Evolutionary conservation across 2,113 vertebrate species (phyloP).

Genomic region (Gasterosteus aculeatus): DNA sequence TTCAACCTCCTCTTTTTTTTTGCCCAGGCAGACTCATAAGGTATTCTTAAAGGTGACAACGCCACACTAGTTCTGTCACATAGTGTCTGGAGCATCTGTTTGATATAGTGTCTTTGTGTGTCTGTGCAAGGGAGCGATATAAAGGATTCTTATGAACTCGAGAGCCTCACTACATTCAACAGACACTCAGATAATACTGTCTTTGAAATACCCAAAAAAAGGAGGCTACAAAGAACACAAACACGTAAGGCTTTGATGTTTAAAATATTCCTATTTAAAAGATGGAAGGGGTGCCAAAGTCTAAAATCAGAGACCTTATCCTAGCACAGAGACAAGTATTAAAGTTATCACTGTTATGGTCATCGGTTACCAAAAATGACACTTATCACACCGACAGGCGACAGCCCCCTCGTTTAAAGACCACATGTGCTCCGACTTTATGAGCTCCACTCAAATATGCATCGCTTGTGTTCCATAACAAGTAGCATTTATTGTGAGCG

Average conservation of each 20-base stretch:
- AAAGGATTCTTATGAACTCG: slow-evolving; percentile 22
- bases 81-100: slow-evolving; percentile 23
- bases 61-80: slow-evolving; percentile 30
- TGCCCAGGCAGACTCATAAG: slow-evolving; percentile 48
- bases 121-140: slow-evolving; percentile 3
- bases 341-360: not conserved
- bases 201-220: slow-evolving; percentile 48
- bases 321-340: slow-evolving; percentile 21
- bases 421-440: slow-evolving; percentile 31
- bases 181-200: slow-evolving; percentile 16
- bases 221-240: slow-evolving; percentile 1
- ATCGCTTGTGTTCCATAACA: slow-evolving; percentile 15
- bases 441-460: slow-evolving; percentile 38
- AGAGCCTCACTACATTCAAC: slow-evolving; percentile 33
- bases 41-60: slow-evolving; percentile 45
- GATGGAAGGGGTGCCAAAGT: not conserved
- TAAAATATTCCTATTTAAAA: slow-evolving; percentile 31
- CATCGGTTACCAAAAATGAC: slow-evolving; percentile 3
- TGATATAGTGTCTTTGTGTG: slow-evolving; percentile 6
- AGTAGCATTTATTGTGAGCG: slow-evolving; percentile 13
- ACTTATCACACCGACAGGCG: not conserved
- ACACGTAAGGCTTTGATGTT: not conserved
- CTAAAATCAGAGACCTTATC: slow-evolving; percentile 50
- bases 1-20: slow-evolving; percentile 45
- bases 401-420: slow-evolving; percentile 33